Percentiles rank a stretch among this genome's conserved stretches.
These are phyloP conservation scores for Rhinichthys klamathensis DNA, from an alignment of 2,113 vertebrate species.

Conservation along the genomic window DNA sequence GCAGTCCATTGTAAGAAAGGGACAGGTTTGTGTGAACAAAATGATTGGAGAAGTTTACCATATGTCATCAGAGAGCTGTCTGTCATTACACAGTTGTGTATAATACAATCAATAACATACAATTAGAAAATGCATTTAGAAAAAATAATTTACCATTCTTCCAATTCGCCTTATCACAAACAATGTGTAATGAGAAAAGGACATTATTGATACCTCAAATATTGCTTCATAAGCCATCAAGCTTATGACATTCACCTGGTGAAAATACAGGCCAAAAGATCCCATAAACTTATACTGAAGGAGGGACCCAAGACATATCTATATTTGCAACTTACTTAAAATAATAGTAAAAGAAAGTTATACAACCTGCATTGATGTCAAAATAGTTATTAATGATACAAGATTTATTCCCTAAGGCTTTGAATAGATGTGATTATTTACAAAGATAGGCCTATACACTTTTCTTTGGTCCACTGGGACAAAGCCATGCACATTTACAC, in stretches of 20 bases:
- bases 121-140: background rate
- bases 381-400: background rate
- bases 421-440: background rate
- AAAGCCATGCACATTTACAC: background rate
- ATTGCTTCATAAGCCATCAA: background rate
- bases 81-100: background rate
- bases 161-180: background rate
- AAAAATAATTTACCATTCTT: background rate
- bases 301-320: background rate
- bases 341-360: background rate
- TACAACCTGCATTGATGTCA: background rate
- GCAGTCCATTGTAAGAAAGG: background rate
- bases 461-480: background rate
- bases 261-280: background rate
- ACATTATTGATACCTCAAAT: background rate
- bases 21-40: background rate
- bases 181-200: background rate
- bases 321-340: too few relatives aligned
- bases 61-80: background rate
- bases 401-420: background rate
- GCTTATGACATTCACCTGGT: background rate
- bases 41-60: too few relatives aligned
- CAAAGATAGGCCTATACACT: background rate
- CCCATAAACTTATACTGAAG: background rate
- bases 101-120: background rate